Evolutionary conservation across 2,113 vertebrate genomes (phyloP).

Genomic region (Malurus elegans): DNA sequence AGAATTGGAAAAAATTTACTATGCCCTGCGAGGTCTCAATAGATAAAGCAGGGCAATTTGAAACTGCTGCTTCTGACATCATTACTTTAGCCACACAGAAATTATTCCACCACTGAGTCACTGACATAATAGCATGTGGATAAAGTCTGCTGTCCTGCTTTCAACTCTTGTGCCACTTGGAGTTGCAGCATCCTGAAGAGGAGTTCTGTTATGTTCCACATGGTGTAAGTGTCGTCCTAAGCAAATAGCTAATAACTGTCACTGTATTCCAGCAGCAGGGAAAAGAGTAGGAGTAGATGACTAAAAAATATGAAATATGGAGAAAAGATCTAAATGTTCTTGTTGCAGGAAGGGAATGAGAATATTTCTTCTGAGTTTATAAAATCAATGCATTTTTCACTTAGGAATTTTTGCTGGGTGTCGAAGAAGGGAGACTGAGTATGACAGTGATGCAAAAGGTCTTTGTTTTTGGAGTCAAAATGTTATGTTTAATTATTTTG

Average conservation of each 20-base stretch:
- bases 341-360: neutral
- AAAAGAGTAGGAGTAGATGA: neutral
- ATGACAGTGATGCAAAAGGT: neutral
- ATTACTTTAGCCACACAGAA: neutral
- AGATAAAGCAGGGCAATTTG: neutral
- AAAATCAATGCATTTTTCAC: neutral
- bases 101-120: neutral
- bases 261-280: neutral
- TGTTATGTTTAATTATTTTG: neutral
- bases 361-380: neutral
- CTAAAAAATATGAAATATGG: neutral
- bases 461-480: neutral
- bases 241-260: accelerated
- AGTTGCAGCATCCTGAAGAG: neutral
- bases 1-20: neutral
- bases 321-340: neutral
- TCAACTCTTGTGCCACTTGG: neutral
- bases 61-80: neutral
- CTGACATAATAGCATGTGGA: neutral
- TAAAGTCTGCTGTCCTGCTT: neutral
- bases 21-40: neutral
- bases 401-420: neutral
- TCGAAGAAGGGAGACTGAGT: neutral
- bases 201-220: neutral
- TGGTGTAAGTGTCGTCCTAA: neutral